Evolutionary conservation across 2,888 invertebrate genomes (phyloP), one percentile per base, ranked within the genome.

Genomic region (Dolichomitus sp.): DNA sequence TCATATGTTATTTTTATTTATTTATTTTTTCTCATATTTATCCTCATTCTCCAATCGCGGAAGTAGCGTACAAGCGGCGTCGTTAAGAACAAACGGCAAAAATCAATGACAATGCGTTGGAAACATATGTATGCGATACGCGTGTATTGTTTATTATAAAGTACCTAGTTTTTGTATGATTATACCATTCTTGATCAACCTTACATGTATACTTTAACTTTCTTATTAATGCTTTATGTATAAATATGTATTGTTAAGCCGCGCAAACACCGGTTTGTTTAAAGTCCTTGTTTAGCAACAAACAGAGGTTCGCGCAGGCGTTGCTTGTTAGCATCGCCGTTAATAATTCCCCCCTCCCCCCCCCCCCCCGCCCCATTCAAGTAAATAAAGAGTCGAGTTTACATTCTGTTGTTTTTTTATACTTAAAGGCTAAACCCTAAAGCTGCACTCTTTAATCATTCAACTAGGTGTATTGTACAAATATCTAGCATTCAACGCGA

Each of bases 391-490:
- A 89, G 82, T 89, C 87, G 86, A 90, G 89, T 90, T 90, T 88
- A 89, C 89, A 89, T 86, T 85, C 86, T 84, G 75, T 75, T 69
- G 63, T 81, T 59, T 81, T 86, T 68, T 87, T 87, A 88, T 86
- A 90, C 91, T 93, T 92, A 93, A 86, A 90, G 88, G 88, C 91
- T 93, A 93, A 89, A 90, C 85, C 89, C 93, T 93, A 93, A 93
- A 93, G 93, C 93, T 93, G 93, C 93, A 92, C 91, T 91, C 93
- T 91, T 90, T 81, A 37, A 92, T 92, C 92, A 91, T 92, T 93
- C 93, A 92, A 89, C 92, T 93, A 93, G 89, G 90, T 91, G 90
- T 93, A 93, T 93, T 93, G 92, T 93, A 93, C 93, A 93, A 93
- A 93, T 92, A 92, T 91, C 93, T 92, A 92, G 88, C 92, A 92